Conservation (phyloP, 2,797 vertebrate genomes). For the Sciurus vulgaris region DNA sequence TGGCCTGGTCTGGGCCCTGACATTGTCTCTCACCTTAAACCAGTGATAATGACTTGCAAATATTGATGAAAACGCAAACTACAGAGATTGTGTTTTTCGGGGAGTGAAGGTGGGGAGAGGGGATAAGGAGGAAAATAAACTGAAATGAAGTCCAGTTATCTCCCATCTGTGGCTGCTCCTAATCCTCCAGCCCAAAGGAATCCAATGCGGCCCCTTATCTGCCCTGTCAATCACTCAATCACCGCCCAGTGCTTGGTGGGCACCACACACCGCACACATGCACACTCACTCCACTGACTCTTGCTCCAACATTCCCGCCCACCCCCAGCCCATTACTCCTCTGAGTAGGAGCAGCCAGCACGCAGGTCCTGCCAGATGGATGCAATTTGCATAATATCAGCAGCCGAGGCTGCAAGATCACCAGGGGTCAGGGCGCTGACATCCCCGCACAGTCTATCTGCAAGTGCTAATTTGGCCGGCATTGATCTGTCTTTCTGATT, state of each 20-base stretch:
- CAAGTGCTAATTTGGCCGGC: conserved; percentile 93
- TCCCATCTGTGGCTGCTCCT: conserved; percentile 90
- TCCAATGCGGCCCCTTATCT: conserved; percentile 89
- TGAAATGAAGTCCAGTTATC: conserved; percentile 90
- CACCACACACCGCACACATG: conserved; percentile 71
- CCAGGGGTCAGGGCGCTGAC: conserved; percentile 90
- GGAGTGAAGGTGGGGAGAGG: conserved; percentile 74
- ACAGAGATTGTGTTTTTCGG: conserved; percentile 82
- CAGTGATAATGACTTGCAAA: conserved; percentile 92
- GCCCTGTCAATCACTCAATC: conserved; percentile 83
- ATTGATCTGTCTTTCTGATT: conserved; percentile 93
- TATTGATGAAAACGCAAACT: conserved; percentile 87
- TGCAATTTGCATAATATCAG: conserved; percentile 93
- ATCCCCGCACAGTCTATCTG: conserved; percentile 91
- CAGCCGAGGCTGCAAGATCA: conserved; percentile 89
- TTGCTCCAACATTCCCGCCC: conserved; percentile 77
- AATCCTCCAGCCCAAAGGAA: conserved; percentile 89
- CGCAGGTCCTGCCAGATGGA: conserved; percentile 89
- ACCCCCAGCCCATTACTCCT: conserved; percentile 88
- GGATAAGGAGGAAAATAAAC: conserved; percentile 87
- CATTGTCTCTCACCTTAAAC: conserved; percentile 93
- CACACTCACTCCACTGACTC: conserved; percentile 75
- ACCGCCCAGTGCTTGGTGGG: conserved; percentile 72
- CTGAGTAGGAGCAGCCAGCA: conserved; percentile 81
- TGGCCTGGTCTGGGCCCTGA: conserved; percentile 75